Percentiles rank a stretch among this genome's conserved stretches.
Evolutionary conservation across 2,113 vertebrate genomes (phyloP).

Genomic region (Morone saxatilis): DNA sequence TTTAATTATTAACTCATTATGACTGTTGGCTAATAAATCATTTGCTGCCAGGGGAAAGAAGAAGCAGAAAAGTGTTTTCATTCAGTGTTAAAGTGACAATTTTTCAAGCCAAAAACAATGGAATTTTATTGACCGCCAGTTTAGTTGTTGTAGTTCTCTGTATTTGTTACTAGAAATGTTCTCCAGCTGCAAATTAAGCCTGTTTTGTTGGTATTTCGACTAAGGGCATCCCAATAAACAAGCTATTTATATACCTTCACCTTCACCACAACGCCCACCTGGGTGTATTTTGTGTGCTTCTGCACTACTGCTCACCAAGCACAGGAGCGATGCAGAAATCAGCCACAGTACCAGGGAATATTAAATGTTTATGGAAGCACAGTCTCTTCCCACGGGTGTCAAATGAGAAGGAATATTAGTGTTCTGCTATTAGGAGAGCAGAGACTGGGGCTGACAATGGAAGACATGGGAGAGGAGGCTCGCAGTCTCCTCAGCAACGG

Average conservation of each 20-base stretch:
- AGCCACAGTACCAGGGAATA: conserved; percentile 37
- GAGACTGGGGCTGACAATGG: conserved; percentile 52
- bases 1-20: conserved; percentile 38
- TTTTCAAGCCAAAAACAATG: neutral
- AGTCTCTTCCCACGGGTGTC: conserved; percentile 51
- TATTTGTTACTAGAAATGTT: neutral
- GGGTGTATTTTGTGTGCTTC: conserved; percentile 23
- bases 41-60: conserved; percentile 6
- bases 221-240: conserved; percentile 38
- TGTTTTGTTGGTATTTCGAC: conserved; percentile 11
- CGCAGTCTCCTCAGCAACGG: conserved; percentile 53
- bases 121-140: neutral
- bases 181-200: conserved; percentile 27
- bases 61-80: conserved; percentile 22
- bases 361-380: conserved; percentile 54
- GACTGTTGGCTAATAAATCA: conserved; percentile 37
- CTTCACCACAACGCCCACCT: conserved; percentile 31
- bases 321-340: conserved; percentile 35
- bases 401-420: conserved; percentile 65
- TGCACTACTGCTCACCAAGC: conserved; percentile 32
- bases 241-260: conserved; percentile 38
- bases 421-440: conserved; percentile 53
- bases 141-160: neutral
- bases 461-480: conserved; percentile 38
- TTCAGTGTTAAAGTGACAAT: neutral